A percentile compares a stretch with the other conserved stretches of the same genome.
phyloP scores from a whole-genome alignment of 2,888 invertebrate genomes.

The Lepidonotus clava region DNA sequence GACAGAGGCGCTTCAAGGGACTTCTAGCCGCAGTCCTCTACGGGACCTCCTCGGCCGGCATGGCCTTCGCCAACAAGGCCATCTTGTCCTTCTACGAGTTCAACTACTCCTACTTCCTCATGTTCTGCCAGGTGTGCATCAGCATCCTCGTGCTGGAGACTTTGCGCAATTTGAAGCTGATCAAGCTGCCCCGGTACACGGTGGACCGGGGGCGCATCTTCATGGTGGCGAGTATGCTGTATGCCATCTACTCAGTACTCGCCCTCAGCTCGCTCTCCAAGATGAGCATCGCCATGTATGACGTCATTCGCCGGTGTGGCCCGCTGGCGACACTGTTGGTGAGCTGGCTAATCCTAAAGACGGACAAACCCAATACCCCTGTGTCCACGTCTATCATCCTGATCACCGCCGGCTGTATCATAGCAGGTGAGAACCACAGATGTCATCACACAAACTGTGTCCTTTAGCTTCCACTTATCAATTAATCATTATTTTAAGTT shows the following conservation, averaged over 20 bases:
- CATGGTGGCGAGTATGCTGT: conserved; percentile 81
- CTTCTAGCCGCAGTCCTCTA: conserved; percentile 79
- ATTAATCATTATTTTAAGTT: too few relatives aligned
- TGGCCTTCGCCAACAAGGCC: conserved; percentile 81
- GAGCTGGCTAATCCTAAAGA: conserved; percentile 78
- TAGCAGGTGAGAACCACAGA: conserved; percentile 81
- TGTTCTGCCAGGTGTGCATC: conserved; percentile 81
- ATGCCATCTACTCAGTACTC: conserved; percentile 81
- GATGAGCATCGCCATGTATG: conserved; percentile 83
- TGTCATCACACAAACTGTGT: too few relatives aligned
- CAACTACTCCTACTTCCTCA: conserved; percentile 82
- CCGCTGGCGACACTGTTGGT: conserved; percentile 80
- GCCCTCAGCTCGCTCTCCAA: conserved; percentile 82
- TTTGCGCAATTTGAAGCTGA: conserved; percentile 70
- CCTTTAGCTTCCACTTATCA: too few relatives aligned
- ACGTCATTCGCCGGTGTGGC: conserved; percentile 82
- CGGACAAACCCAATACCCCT: conserved; percentile 73
- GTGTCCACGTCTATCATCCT: conserved; percentile 77
- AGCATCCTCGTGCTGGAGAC: conserved; percentile 80
- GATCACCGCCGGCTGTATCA: conserved; percentile 80
- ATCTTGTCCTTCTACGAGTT: conserved; percentile 80
- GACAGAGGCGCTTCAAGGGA: conserved; percentile 59
- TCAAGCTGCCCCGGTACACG: conserved; percentile 79
- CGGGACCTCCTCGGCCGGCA: conserved; percentile 80
- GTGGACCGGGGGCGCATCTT: conserved; percentile 80